A percentile compares a stretch with the other conserved stretches of the same genome.
Evolutionary conservation across 1,140 invertebrate species (phyloP).

Genomic region (Tetramorium parvispinum): DNA sequence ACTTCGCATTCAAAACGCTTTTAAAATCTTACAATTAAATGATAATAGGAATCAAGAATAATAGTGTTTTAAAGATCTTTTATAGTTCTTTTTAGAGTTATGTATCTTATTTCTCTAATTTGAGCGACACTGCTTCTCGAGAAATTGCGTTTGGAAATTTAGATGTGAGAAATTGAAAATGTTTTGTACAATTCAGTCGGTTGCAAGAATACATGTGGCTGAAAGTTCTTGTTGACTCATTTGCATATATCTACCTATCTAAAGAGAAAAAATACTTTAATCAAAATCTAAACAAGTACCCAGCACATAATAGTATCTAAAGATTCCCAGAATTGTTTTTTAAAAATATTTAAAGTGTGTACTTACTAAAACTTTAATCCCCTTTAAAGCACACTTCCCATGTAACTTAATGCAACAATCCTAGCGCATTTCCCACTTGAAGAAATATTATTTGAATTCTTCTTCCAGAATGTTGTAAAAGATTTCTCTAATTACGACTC

Average conservation of each 20-base stretch:
- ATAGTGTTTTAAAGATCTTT: background rate
- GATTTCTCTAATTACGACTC: too few relatives aligned
- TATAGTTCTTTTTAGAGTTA: background rate
- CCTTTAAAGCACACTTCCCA: too few relatives aligned
- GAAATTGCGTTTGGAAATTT: background rate
- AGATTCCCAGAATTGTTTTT: too few relatives aligned
- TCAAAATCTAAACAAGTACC: slow-evolving; percentile 52
- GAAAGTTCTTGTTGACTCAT: background rate
- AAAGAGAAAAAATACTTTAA: slow-evolving; percentile 14
- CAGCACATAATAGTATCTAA: slow-evolving; percentile 47
- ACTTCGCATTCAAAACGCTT: too few relatives aligned
- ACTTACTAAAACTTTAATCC: too few relatives aligned
- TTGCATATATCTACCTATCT: background rate
- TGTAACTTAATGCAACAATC: too few relatives aligned
- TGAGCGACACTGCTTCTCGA: background rate
- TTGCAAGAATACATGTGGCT: background rate
- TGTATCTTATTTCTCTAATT: background rate
- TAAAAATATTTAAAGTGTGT: too few relatives aligned
- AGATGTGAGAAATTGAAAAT: background rate
- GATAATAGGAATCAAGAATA: background rate
- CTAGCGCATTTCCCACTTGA: too few relatives aligned
- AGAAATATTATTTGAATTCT: too few relatives aligned
- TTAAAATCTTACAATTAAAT: too few relatives aligned
- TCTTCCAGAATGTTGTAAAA: too few relatives aligned
- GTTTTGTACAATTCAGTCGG: background rate